Evolutionary conservation across 2,888 invertebrate genomes (phyloP), one percentile per base, ranked within the genome.

Genomic region (Melieria picta): DNA sequence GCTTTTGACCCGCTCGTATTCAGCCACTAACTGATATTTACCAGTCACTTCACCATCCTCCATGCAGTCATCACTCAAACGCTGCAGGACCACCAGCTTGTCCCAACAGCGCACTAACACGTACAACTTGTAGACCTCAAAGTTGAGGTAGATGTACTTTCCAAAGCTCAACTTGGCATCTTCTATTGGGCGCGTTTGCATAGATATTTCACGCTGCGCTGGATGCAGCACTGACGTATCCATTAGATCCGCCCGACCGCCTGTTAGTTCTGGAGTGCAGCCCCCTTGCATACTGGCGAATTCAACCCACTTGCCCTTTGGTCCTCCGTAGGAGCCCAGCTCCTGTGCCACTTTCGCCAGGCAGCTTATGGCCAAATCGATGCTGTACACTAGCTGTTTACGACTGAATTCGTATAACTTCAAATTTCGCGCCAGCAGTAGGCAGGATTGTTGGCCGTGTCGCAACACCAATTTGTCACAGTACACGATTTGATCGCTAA

Each of bases 61-160:
- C 30, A 30, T 2, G 30, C 30, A 30, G 30, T 30, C 30, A 30
- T 30, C 30, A 30, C 30, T 30, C 30, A n/a, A 48, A 0, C 78
- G 77, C 5, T 63, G 76, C 5, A 85, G 72, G 4, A 85, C 78
- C 0, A 84, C 42, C 50, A 85, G 70, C 16, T 74, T 77, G n/a
- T 81, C 72, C 83, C 85, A 85, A 74, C 85, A 84, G 11, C 79
- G 79, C 0, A 85, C 66, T 3, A 85, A 66, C 11, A 85, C 66
- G 63, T 82, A 85, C 0, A 83, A 62, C 30, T 79, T 79, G 50
- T 76, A 71, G 0, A 75, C 66, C 48, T 69, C 76, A 57, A 74
- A 65, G 47, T 78, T 77, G 70, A 79, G 77, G 76, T 82, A 83
- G 13, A 83, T 74, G 65, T 78, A 85, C 72, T 85, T 85, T 13